Conservation (phyloP, 1,140 invertebrate species). For the Solen grandis region DNA sequence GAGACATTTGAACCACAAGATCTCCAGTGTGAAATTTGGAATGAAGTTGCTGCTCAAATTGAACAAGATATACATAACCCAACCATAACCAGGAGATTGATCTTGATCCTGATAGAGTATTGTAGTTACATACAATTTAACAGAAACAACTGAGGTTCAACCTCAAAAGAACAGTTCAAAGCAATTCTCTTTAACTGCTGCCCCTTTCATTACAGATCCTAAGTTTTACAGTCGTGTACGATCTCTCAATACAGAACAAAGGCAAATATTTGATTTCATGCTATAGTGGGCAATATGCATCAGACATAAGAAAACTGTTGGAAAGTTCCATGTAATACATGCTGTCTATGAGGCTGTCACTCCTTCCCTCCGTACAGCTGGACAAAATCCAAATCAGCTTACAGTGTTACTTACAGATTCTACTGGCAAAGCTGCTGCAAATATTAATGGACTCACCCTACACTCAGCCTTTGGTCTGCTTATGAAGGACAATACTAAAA, state of each 20-base stretch:
- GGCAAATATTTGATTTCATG: too few relatives aligned
- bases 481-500: too few relatives aligned
- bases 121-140: conserved; percentile 29
- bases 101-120: conserved; percentile 2
- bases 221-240: conserved; percentile 5
- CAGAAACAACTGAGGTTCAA: not conserved
- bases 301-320: not conserved
- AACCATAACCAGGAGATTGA: not conserved
- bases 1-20: conserved; percentile 26
- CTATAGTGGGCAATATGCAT: not conserved
- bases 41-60: too few relatives aligned
- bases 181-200: conserved; percentile 12
- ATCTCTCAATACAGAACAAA: too few relatives aligned
- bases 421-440: too few relatives aligned
- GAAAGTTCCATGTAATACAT: conserved; percentile 31
- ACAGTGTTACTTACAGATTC: too few relatives aligned
- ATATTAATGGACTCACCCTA: conserved; percentile 42
- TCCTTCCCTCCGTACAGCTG: conserved; percentile 15
- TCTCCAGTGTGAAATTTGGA: conserved; percentile 20
- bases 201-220: not conserved
- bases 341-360: conserved; percentile 14
- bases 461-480: conserved; percentile 43
- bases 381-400: conserved; percentile 38
- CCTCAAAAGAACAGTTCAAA: not conserved
- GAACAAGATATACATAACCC: conserved; percentile 19